Percentiles rank a stretch among this genome's conserved stretches.
Conservation (phyloP, 2,113 vertebrate species). For the Nyctereutes procyonoides region DNA sequence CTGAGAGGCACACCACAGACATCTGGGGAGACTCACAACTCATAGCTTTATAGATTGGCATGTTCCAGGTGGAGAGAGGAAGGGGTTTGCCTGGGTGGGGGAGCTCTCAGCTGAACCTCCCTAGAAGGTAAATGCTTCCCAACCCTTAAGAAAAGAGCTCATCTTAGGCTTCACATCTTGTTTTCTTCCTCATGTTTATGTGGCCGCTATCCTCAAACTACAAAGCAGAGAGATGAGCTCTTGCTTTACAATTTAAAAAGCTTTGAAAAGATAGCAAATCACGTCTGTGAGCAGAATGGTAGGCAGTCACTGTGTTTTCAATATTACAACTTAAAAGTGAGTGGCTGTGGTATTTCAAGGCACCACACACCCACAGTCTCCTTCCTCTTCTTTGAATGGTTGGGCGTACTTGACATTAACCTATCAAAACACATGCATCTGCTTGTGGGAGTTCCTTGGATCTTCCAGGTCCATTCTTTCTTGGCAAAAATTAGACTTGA, state of each 20-base stretch:
- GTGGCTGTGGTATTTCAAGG: constrained; percentile 62
- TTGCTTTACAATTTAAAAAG: not conserved
- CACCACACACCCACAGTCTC: constrained; percentile 62
- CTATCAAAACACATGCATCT: constrained; percentile 44
- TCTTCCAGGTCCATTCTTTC: constrained; percentile 60
- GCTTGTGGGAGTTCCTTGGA: not conserved
- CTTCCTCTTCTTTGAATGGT: constrained; percentile 65
- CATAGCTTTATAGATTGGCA: not conserved
- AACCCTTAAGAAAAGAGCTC: not conserved
- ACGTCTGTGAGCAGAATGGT: constrained; percentile 63
- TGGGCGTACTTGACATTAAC: constrained; percentile 51
- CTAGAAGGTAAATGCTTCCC: not conserved
- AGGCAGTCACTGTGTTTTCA: constrained; percentile 65
- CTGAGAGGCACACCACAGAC: not conserved
- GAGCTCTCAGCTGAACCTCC: not conserved
- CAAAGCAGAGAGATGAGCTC: not conserved
- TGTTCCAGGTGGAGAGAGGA: not conserved
- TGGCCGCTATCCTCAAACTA: not conserved
- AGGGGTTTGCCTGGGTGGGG: not conserved
- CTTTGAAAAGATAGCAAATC: constrained; percentile 57
- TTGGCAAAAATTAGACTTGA: constrained; percentile 41
- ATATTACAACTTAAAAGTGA: constrained; percentile 58
- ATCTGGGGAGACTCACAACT: not conserved
- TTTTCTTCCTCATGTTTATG: not conserved
- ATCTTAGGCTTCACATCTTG: not conserved